A percentile compares a stretch with the other conserved stretches of the same genome.
Conservation (phyloP, 2,888 invertebrate species). For the Megamerina dolium region DNA sequence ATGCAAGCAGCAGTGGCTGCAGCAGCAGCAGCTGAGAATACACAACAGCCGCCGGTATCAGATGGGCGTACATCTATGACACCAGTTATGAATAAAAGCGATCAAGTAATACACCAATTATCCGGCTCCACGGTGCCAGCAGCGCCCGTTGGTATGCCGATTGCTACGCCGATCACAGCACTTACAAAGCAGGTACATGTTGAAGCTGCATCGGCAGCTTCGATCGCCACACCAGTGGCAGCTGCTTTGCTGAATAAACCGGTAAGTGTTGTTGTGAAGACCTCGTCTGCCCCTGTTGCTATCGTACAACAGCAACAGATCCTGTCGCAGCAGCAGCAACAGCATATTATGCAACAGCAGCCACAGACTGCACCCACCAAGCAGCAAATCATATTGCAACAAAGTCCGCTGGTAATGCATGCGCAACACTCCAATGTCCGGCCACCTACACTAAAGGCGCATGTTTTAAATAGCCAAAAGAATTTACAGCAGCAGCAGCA, state of each 20-base stretch:
- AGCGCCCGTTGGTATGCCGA: slow-evolving; percentile 9
- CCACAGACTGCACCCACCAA: slow-evolving; percentile 41
- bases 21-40: slow-evolving; percentile 13
- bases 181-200: slow-evolving; percentile 31
- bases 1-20: slow-evolving; percentile 20
- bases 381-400: slow-evolving; percentile 38
- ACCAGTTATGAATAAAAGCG: slow-evolving; percentile 2
- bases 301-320: slow-evolving; percentile 18
- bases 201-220: slow-evolving; percentile 25
- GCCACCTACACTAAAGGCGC: slow-evolving; percentile 58
- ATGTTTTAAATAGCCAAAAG: slow-evolving; percentile 55
- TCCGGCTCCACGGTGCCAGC: slow-evolving; percentile 7
- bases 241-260: slow-evolving; percentile 33
- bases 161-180: slow-evolving; percentile 29
- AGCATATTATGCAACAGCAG: slow-evolving; percentile 23
- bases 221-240: slow-evolving; percentile 20
- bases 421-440: slow-evolving; percentile 45
- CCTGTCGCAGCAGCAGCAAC: slow-evolving; percentile 17
- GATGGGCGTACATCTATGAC: neutral
- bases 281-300: slow-evolving; percentile 20
- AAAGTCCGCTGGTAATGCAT: slow-evolving; percentile 38
- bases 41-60: slow-evolving; percentile 1
- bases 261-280: slow-evolving; percentile 43
- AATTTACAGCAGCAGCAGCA: slow-evolving; percentile 31
- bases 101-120: slow-evolving; percentile 11